Conservation (phyloP, 1,140 invertebrate genomes). For the Pogonomyrmex californicus region DNA sequence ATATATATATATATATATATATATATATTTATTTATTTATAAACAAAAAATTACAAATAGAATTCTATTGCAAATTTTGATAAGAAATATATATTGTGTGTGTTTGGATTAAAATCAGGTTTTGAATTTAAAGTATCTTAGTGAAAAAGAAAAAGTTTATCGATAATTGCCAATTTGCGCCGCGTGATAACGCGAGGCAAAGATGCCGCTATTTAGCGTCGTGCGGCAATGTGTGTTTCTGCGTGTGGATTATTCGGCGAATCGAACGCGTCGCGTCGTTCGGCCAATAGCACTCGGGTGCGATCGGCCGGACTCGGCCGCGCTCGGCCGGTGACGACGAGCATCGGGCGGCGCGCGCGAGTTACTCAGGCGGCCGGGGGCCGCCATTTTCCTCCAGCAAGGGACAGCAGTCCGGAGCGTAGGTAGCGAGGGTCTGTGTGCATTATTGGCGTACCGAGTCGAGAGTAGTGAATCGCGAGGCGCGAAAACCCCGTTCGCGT, state of each 20-base stretch:
- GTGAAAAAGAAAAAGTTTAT: background rate
- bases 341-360: conserved; percentile 76
- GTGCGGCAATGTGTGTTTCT: background rate
- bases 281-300: conserved; percentile 43
- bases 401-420: conserved; percentile 82
- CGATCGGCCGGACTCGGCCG: conserved; percentile 53
- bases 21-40: background rate
- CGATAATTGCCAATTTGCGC: background rate
- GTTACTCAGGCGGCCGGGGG: conserved; percentile 82
- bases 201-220: background rate
- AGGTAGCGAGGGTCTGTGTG: conserved; percentile 59
- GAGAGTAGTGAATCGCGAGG: conserved; percentile 63
- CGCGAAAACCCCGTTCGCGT: conserved; percentile 28
- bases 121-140: background rate
- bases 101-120: background rate
- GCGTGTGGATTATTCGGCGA: background rate
- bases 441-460: conserved; percentile 53
- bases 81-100: too few relatives aligned
- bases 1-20: too few relatives aligned
- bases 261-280: conserved; percentile 40
- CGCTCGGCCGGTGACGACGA: conserved; percentile 70
- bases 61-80: background rate
- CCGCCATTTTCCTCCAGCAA: conserved; percentile 85
- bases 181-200: background rate
- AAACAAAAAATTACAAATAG: background rate